A percentile compares a stretch with the other conserved stretches of the same genome.
phyloP scores from a whole-genome alignment of 2,113 vertebrate genomes.

The Scomber colias region DNA sequence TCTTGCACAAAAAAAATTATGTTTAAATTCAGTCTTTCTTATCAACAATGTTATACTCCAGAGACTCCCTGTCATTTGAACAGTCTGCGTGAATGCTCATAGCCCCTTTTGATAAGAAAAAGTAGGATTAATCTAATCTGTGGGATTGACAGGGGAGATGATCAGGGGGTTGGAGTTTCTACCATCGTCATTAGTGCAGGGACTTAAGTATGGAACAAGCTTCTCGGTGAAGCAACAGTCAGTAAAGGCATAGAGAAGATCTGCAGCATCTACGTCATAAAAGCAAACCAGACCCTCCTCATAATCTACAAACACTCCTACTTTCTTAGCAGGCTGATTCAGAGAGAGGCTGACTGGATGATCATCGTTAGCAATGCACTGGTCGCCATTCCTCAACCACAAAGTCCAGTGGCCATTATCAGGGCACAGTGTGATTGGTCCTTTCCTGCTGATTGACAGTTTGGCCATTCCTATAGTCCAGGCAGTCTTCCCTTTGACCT shows the following conservation, averaged over 20 bases:
- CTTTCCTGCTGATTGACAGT: conserved; percentile 2
- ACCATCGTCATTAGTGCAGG: background rate
- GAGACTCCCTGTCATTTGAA: too few species aligned
- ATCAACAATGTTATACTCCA: too few species aligned
- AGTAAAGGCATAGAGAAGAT: conserved; percentile 5
- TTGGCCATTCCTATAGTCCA: conserved; percentile 18
- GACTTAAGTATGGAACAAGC: conserved; percentile 33
- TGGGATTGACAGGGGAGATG: background rate
- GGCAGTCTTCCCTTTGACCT: conserved; percentile 21
- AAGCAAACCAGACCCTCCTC: conserved; percentile 23
- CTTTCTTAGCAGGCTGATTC: too few species aligned
- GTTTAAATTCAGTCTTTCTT: too few species aligned
- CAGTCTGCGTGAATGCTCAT: too few species aligned
- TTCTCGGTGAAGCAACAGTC: conserved; percentile 22
- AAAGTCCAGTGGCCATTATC: background rate
- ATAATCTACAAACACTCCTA: conserved; percentile 45
- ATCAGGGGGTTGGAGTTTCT: conserved; percentile 14
- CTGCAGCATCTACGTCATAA: background rate
- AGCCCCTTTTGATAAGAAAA: too few species aligned
- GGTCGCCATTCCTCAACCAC: background rate
- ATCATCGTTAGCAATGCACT: too few species aligned
- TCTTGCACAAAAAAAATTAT: too few species aligned
- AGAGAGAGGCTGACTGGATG: background rate
- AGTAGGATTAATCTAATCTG: background rate
- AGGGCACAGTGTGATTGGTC: background rate